These are phyloP conservation scores for Sinocyclocheilus anshuiensis DNA, from an alignment of 2,113 vertebrate genomes.

Conservation along the genomic window DNA sequence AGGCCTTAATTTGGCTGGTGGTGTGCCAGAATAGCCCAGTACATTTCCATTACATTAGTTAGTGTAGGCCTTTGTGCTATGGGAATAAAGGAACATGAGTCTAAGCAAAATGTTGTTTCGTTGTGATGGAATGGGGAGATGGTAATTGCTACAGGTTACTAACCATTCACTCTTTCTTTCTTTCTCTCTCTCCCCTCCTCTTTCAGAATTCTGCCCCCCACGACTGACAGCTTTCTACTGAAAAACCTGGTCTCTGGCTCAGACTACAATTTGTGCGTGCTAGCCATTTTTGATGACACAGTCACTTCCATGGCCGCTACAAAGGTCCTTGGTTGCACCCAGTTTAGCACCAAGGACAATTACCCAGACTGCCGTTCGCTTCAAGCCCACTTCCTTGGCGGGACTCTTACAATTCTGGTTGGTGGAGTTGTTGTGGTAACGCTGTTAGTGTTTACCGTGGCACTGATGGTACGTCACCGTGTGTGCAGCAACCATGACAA, in stretches of 20 bases:
- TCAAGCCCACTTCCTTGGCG: slow-evolving; percentile 80
- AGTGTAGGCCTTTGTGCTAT: slow-evolving; percentile 37
- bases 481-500: slow-evolving; percentile 67
- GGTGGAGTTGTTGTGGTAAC: slow-evolving; percentile 81
- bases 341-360: slow-evolving; percentile 78
- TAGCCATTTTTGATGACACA: slow-evolving; percentile 77
- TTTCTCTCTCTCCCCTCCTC: not conserved
- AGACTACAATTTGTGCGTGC: slow-evolving; percentile 80
- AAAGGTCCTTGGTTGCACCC: slow-evolving; percentile 77
- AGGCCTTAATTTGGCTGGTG: slow-evolving; percentile 40
- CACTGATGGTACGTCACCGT: slow-evolving; percentile 80
- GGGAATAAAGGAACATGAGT: not conserved
- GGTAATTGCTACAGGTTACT: slow-evolving; percentile 22
- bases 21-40: slow-evolving; percentile 29
- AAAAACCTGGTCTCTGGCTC: slow-evolving; percentile 77
- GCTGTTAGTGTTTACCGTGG: slow-evolving; percentile 82
- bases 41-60: slow-evolving; percentile 50
- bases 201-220: slow-evolving; percentile 77
- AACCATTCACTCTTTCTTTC: not conserved
- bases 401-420: slow-evolving; percentile 80
- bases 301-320: slow-evolving; percentile 79
- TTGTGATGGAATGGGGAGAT: not conserved
- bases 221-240: slow-evolving; percentile 76
- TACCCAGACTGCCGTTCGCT: slow-evolving; percentile 78
- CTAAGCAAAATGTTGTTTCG: not conserved